Conservation (phyloP, 2,888 invertebrate genomes). For the Oscheius onirici region DNA sequence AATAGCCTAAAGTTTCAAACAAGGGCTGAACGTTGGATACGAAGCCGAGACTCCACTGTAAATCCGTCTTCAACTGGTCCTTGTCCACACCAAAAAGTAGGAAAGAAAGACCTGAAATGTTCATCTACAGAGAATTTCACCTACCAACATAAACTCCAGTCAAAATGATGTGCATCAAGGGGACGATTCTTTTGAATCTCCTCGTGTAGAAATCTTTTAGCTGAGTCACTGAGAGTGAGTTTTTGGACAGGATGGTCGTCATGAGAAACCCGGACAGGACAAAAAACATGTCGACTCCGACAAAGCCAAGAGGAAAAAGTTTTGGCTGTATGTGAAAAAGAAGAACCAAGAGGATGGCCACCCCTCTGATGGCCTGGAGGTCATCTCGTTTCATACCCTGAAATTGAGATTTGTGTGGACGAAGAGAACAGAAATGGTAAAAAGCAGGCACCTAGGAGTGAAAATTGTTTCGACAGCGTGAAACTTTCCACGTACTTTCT, state of each 20-base stretch:
- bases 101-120: slow-evolving; percentile 3
- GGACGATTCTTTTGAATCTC: slow-evolving; percentile 18
- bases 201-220: slow-evolving; percentile 2
- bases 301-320: slow-evolving; percentile 15
- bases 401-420: background rate
- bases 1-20: slow-evolving; percentile 10
- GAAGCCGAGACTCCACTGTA: slow-evolving; percentile 27
- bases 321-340: slow-evolving; percentile 12
- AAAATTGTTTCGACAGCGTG: background rate
- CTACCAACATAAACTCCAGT: background rate
- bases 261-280: slow-evolving; percentile 24
- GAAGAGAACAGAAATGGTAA: background rate
- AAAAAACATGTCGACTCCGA: slow-evolving; percentile 32
- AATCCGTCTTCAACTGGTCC: slow-evolving; percentile 3
- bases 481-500: background rate
- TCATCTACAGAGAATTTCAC: background rate
- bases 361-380: slow-evolving; percentile 17
- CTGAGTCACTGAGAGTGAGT: background rate
- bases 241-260: slow-evolving; percentile 8
- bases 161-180: slow-evolving; percentile 17
- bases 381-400: slow-evolving; percentile 17
- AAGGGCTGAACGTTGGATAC: slow-evolving; percentile 24
- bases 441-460: background rate
- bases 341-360: slow-evolving; percentile 20
- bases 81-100: background rate